phyloP scores from a whole-genome alignment of 2,888 invertebrate genomes.

The Pachydiplax longipennis region DNA sequence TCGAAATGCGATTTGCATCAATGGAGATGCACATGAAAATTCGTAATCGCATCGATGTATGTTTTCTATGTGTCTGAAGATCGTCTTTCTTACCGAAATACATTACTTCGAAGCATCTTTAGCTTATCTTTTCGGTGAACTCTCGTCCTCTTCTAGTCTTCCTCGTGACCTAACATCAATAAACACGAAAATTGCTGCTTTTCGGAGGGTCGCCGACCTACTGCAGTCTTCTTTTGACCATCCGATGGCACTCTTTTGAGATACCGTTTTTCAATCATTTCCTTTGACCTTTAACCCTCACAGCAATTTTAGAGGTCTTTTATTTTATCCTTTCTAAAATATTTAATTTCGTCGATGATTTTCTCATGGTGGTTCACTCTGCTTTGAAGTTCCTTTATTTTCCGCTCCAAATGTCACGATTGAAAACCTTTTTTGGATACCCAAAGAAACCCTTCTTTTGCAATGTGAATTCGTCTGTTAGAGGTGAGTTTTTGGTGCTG shows the following conservation, averaged over 20 bases:
- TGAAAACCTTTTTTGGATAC: no score
- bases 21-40: no score
- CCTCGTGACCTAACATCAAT: not conserved
- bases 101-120: not conserved
- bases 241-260: not conserved
- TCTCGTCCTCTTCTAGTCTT: not conserved
- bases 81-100: not conserved
- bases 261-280: not conserved
- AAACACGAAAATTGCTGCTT: not conserved
- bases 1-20: no score
- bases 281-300: not conserved
- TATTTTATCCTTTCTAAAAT: not conserved
- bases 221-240: not conserved
- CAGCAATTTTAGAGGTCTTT: not conserved
- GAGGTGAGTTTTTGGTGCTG: no score
- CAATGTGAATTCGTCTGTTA: no score
- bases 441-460: no score
- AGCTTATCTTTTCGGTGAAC: not conserved
- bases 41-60: no score
- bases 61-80: no score
- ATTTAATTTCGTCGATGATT: not conserved
- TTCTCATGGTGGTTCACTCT: not conserved
- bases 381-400: not conserved
- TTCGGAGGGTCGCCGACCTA: constrained; percentile 19
- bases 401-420: not conserved